Base-by-base conservation (phyloP, 1,140 invertebrate species). In the Sinonovacula constricta region DNA sequence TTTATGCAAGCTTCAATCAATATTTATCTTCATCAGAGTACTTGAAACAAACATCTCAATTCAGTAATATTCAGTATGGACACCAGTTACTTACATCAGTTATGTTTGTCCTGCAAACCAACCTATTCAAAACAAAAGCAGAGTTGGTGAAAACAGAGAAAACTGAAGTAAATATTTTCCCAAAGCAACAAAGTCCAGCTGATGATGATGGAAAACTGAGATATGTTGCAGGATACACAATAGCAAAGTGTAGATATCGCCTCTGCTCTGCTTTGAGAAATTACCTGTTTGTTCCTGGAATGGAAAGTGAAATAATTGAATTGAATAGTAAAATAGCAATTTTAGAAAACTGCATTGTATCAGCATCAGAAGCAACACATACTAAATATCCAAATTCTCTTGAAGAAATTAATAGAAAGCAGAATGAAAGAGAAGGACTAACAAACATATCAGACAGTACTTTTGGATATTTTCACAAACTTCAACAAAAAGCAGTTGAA, bases 251-350 rank as follows among this genome's bases (percentile, higher is more conserved):
- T 31, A 67, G 65, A 53, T 22, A 67, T 26, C 36, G 49, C 3
- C 26, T 67, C 3, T 67, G 65, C 28, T 26, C 18, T 2, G 22
- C 45, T 3, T 12, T 67, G 45, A 26, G 26, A 18, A 24, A 10
- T 31, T 31, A 26, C 33, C 26, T 67, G 22, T 67, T 67, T 53
- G 26, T 67, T 30, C 65, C 65, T 67, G 28, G 65, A 67, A 67
- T 67, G 65, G 65, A 67, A 53, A 12, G 14, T 15, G 39, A 53
- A 53, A 53, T 65, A 5, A 65, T 26, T 33, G 34, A 39, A 3
- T 10, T 65, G 14, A 65, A 65, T 7, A 1, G 49, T 24, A 1
- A 65, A 39, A 65, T 39, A n/a, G 24, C 14, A 24, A 39, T 53
- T 49, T 53, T 53, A 10, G 65, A 67, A 10, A 31, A 10, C 18